Base-by-base conservation (phyloP, 2,888 invertebrate species). In the Bhutanitis thaidina region DNA sequence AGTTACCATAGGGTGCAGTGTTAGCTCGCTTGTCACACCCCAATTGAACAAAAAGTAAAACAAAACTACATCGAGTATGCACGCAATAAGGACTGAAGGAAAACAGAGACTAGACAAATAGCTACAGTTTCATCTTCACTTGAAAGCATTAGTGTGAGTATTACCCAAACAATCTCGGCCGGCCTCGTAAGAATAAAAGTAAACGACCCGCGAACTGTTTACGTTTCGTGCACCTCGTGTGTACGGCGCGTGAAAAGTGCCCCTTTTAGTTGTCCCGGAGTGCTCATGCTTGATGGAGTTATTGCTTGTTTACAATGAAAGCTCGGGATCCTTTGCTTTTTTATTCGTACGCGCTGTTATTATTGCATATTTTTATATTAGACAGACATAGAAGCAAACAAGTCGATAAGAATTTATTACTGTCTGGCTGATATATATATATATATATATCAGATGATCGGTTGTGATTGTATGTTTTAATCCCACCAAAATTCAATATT, bases 151-250 rank as follows among this genome's bases (percentile, higher is more conserved):
- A 51, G 45, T 39, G 50, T 34, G 29, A 40, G 16, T 35, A 51
- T 51, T 41, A 36, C 40, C 36, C 45, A 51, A 52, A 52, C 52
- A 52, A 52, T 52, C 46, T 52, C 52, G 15, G 49, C 36, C 8
- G 29, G 32, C 20, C 36, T 49, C 43, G 37, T 37, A 37, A 52
- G 46, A 32, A 47, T 47, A 43, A 66, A 64, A 65, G 65, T 71
- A 73, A 76, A 76, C 74, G 65, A 67, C 64, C 64, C 66, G 62
- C 55, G 59, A 56, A 67, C 59, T 77, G 76, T 79, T 79, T 78
- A 76, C 71, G 60, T 74, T 67, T 59, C 69, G 61, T 68, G 67
- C 62, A 61, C 58, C 61, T 60, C 55, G 57, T 57, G 65, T 63
- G 67, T 65, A 60, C 55, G 43, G 38, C 55, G 62, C 58, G 61